Base-by-base conservation (phyloP, 2,797 vertebrate species). In the Argya squamiceps region DNA sequence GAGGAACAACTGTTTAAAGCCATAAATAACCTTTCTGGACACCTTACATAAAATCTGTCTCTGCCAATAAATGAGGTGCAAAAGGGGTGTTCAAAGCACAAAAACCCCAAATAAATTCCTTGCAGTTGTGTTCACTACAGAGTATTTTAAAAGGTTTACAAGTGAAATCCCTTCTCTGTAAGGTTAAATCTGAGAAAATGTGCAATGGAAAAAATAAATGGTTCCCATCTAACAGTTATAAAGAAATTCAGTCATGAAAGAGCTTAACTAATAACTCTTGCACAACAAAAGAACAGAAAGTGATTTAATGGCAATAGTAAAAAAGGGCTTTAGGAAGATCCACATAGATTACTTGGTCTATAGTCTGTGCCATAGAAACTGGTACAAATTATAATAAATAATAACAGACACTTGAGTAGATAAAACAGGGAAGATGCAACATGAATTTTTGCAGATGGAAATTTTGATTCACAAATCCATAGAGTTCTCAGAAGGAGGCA, bases 251-350 rank as follows among this genome's bases (percentile, higher is more conserved):
- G 74, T 62, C 39, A 73, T 30, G 34, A 86, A 92, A 86, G 36
- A 75, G 23, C 37, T 94, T 62, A 84, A 71, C 65, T 88, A 85
- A 50, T 89, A 96, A 92, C 23, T 84, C 76, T 78, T 90, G 49
- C 64, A 92, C 43, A 91, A 83, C 56, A 74, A 68, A 91, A 88
- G 69, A 92, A 81, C 3, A 20, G 49, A 55, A 89, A 81, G 29
- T 71, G 55, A 93, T 92, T 92, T 91, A 89, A 69, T 52, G 47
- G 39, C 36, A 71, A 34, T 8, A 82, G 44, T 19, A 68, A 67
- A 92, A 77, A 65, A 43, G 26, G 19, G 16, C 46, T 81, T 90
- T 53, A 78, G 65, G 43, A 86, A 93, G 69, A 93, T 34, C 10
- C 12, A 74, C 30, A 41, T 8, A 77, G 64, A 74, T 85, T 69